Conservation (phyloP, 2,888 invertebrate species). For the Catocala fraxini region DNA sequence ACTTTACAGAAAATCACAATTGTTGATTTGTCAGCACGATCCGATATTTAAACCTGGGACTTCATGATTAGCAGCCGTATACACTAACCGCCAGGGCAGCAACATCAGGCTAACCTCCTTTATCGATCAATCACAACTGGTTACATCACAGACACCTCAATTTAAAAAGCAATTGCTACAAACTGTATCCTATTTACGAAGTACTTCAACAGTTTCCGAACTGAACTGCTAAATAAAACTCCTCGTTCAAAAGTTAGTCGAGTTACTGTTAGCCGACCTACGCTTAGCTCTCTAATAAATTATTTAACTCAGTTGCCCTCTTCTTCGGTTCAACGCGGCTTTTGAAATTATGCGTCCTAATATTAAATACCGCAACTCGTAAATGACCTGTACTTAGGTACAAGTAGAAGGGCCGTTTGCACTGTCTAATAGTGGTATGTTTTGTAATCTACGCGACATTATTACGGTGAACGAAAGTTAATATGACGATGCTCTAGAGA, state of each 20-base stretch:
- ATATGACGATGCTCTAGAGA: too few species aligned
- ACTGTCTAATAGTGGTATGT: not conserved
- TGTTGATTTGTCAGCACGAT: too few species aligned
- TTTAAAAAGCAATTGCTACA: too few species aligned
- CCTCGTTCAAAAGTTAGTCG: slow-evolving; percentile 15
- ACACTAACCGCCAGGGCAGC: too few species aligned
- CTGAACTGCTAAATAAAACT: slow-evolving; percentile 36
- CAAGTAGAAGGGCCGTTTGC: not conserved
- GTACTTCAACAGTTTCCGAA: not conserved
- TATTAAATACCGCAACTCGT: not conserved
- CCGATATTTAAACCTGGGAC: too few species aligned
- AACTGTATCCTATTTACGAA: not conserved
- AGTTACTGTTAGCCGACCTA: slow-evolving; percentile 9
- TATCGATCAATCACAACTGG: too few species aligned
- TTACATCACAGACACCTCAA: too few species aligned
- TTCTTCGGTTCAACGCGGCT: slow-evolving; percentile 2
- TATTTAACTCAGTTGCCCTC: slow-evolving; percentile 33
- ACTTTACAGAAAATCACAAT: too few species aligned
- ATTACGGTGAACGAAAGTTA: too few species aligned
- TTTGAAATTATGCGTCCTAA: slow-evolving; percentile 5
- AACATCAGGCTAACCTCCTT: too few species aligned
- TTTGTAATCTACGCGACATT: too few species aligned
- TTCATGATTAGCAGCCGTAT: too few species aligned
- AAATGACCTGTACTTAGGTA: not conserved
- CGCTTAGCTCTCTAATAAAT: slow-evolving; percentile 40